Conservation (phyloP, 2,888 invertebrate genomes). For the Orthosia gracilis region DNA sequence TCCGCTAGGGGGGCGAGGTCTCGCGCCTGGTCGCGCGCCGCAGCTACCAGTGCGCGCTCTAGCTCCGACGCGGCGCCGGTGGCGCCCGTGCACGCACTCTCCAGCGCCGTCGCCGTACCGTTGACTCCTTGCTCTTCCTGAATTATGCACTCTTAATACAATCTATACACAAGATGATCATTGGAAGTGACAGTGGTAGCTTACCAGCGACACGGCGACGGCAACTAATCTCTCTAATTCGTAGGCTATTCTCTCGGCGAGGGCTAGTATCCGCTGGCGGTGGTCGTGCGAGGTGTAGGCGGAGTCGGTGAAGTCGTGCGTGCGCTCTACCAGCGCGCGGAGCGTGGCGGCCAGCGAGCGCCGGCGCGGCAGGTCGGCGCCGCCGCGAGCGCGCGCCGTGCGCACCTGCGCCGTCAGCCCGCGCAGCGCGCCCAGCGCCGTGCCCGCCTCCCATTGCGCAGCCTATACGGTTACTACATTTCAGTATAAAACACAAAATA, state of each 20-base stretch:
- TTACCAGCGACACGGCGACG: slow-evolving; percentile 96
- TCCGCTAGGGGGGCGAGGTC: slow-evolving; percentile 87
- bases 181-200: slow-evolving; percentile 53
- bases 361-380: slow-evolving; percentile 93
- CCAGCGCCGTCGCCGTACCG: slow-evolving; percentile 86
- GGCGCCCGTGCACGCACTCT: slow-evolving; percentile 92
- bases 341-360: slow-evolving; percentile 96
- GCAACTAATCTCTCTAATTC: slow-evolving; percentile 98
- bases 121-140: slow-evolving; percentile 86
- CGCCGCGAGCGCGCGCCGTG: slow-evolving; percentile 93
- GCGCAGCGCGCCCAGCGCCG: slow-evolving; percentile 95
- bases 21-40: slow-evolving; percentile 87
- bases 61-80: slow-evolving; percentile 96
- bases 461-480: slow-evolving; percentile 74
- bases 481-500: slow-evolving; percentile 37
- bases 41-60: slow-evolving; percentile 94
- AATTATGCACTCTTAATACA: slow-evolving; percentile 47
- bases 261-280: slow-evolving; percentile 97
- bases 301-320: slow-evolving; percentile 99
- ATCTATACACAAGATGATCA: slow-evolving; percentile 23
- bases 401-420: slow-evolving; percentile 97
- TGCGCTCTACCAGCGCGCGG: slow-evolving; percentile 98
- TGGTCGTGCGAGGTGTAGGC: slow-evolving; percentile 99
- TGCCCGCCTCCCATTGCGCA: slow-evolving; percentile 91
- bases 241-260: slow-evolving; percentile 97